A percentile compares a stretch with the other conserved stretches of the same genome.
phyloP scores from a whole-genome alignment of 2,797 vertebrate genomes.

The Enteromius fasciolatus region DNA sequence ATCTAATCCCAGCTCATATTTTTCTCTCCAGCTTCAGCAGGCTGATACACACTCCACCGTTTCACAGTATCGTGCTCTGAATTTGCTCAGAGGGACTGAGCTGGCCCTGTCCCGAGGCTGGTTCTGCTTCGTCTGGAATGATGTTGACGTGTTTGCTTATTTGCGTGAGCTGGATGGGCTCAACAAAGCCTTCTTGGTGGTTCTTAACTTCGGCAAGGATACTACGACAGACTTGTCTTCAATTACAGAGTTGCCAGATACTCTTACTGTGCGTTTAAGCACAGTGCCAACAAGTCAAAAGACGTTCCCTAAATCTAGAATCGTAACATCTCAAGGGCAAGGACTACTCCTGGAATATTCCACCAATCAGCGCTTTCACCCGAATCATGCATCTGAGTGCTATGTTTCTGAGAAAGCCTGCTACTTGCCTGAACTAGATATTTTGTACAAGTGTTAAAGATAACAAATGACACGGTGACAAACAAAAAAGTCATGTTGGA shows the following conservation, averaged over 20 bases:
- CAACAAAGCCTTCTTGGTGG: conserved; percentile 80
- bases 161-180: conserved; percentile 90
- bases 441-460: conserved; percentile 85
- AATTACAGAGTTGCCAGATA: conserved; percentile 76
- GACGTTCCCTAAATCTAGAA: conserved; percentile 67
- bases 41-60: conserved; percentile 76
- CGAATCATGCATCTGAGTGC: conserved; percentile 75
- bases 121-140: conserved; percentile 85
- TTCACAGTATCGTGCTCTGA: conserved; percentile 84
- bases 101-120: conserved; percentile 86
- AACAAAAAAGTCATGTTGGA: background rate
- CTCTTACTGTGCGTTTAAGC: conserved; percentile 79
- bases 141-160: conserved; percentile 80
- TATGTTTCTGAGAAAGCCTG: conserved; percentile 90
- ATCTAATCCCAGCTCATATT: background rate
- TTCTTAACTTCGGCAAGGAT: conserved; percentile 87
- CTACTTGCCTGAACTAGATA: conserved; percentile 80
- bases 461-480: background rate
- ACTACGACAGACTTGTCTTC: conserved; percentile 75
- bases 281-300: conserved; percentile 73
- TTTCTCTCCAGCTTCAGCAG: conserved; percentile 79
- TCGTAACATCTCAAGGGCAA: conserved; percentile 82
- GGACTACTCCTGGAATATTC: conserved; percentile 87
- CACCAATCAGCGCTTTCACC: conserved; percentile 74
- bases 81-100: conserved; percentile 76